Conservation (phyloP, 2,797 vertebrate species). For the Semaprochilodus insignis region DNA sequence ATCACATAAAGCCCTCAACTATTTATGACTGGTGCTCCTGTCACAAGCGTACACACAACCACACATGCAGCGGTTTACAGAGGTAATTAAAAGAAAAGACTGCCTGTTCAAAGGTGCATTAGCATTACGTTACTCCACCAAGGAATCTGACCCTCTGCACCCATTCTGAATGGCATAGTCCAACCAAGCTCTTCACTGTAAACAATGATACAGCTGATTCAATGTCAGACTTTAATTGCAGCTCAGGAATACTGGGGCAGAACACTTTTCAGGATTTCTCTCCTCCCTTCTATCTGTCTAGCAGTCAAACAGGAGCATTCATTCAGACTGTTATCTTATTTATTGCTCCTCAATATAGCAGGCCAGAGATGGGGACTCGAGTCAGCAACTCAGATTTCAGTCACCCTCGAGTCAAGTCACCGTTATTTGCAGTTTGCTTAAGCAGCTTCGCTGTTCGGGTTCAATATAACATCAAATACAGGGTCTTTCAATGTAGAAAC, state of each 20-base stretch:
- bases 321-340: neutral
- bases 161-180: slow-evolving; percentile 1
- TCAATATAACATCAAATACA: too few relatives aligned
- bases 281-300: neutral
- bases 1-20: slow-evolving; percentile 19
- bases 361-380: neutral
- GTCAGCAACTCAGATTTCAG: too few relatives aligned
- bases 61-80: slow-evolving; percentile 40
- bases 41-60: slow-evolving; percentile 22
- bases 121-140: slow-evolving; percentile 31
- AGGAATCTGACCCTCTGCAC: slow-evolving; percentile 41
- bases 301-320: neutral
- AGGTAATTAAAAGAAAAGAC: slow-evolving; percentile 27
- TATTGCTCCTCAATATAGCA: neutral
- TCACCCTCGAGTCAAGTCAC: too few relatives aligned
- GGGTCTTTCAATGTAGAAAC: too few relatives aligned
- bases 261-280: neutral
- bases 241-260: neutral
- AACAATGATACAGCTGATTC: slow-evolving; percentile 14
- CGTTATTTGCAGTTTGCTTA: too few relatives aligned
- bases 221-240: slow-evolving; percentile 23
- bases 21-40: slow-evolving; percentile 13
- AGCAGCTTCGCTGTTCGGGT: too few relatives aligned
- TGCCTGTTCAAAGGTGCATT: slow-evolving; percentile 43
- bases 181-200: slow-evolving; percentile 16